A percentile compares a stretch with the other conserved stretches of the same genome.
Conservation (phyloP, 2,888 invertebrate species). For the Spicauda simplicius region DNA sequence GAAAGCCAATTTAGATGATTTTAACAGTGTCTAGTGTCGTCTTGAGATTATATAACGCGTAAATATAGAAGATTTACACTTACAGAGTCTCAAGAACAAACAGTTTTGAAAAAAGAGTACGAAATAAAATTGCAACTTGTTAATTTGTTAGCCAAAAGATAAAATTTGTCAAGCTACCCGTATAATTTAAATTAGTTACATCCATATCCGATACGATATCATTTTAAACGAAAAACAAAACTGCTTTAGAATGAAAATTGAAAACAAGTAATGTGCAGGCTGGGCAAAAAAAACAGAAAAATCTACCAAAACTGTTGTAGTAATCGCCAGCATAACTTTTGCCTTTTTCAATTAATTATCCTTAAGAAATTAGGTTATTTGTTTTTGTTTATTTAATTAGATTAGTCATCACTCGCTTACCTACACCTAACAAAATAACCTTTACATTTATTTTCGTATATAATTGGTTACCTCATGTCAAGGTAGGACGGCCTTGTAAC, state of each 20-base stretch:
- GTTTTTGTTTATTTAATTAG: no score
- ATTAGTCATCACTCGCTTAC: constrained; percentile 8
- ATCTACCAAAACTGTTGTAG: no score
- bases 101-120: no score
- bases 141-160: background rate
- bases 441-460: constrained; percentile 6
- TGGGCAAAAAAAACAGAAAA: no score
- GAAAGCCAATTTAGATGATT: constrained; percentile 48
- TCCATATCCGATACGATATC: background rate
- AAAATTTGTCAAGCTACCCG: constrained; percentile 8
- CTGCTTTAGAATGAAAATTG: no score
- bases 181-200: constrained; percentile 10
- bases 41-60: constrained; percentile 9
- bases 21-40: constrained; percentile 28
- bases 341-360: no score
- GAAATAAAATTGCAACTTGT: background rate
- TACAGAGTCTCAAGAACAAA: no score
- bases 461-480: constrained; percentile 18
- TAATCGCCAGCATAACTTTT: no score
- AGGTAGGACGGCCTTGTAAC: constrained; percentile 13
- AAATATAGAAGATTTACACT: background rate
- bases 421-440: constrained; percentile 2
- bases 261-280: no score
- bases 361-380: no score
- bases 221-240: background rate